phyloP scores from a whole-genome alignment of 2,797 vertebrate species.

The Carapus acus region DNA sequence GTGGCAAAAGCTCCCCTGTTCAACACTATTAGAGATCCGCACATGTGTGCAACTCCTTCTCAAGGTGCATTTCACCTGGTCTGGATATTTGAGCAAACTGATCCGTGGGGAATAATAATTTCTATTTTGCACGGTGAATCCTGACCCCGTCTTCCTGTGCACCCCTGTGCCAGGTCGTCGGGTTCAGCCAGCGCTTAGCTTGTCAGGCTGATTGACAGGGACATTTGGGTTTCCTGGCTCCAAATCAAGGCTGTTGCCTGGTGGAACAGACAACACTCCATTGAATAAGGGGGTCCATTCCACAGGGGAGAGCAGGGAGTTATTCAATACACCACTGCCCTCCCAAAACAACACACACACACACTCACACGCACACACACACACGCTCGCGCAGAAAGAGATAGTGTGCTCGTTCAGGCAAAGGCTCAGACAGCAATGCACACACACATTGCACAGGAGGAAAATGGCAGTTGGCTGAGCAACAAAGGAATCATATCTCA shows the following conservation, averaged over 20 bases:
- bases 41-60: too few species aligned
- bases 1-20: too few species aligned
- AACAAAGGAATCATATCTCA: constrained; percentile 27
- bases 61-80: too few species aligned
- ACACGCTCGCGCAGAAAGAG: background rate
- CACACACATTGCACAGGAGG: constrained; percentile 8
- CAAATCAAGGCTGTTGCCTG: constrained; percentile 47
- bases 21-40: too few species aligned
- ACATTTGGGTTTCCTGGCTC: constrained; percentile 62
- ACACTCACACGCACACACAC: constrained; percentile 9
- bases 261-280: constrained; percentile 53
- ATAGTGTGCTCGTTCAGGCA: constrained; percentile 2
- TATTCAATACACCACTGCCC: constrained; percentile 46
- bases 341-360: constrained; percentile 26
- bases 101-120: too few species aligned
- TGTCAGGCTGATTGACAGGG: constrained; percentile 60
- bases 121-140: constrained; percentile 11
- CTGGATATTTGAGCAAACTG: too few species aligned
- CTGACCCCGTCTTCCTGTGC: constrained; percentile 9
- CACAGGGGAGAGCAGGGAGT: constrained; percentile 38
- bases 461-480: constrained; percentile 14
- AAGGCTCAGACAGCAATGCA: constrained; percentile 1
- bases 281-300: constrained; percentile 51
- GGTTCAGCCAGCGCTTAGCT: constrained; percentile 46
- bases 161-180: constrained; percentile 36